Percentiles rank a stretch among this genome's conserved stretches.
Evolutionary conservation across 2,797 vertebrate genomes (phyloP).

Genomic region (Dryobates pubescens): DNA sequence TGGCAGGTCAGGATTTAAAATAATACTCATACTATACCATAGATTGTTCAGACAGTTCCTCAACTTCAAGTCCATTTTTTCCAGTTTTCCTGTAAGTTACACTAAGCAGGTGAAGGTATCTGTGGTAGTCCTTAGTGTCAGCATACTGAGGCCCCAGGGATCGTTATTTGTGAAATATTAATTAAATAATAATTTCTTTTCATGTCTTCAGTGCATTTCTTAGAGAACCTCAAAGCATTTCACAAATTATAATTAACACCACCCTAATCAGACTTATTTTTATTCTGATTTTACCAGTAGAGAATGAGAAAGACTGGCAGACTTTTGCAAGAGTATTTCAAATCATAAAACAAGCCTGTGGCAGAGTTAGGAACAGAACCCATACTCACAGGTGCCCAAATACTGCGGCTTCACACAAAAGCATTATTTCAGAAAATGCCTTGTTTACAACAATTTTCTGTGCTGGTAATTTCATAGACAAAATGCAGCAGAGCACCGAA

Average conservation of each 20-base stretch:
- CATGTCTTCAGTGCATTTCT: neutral
- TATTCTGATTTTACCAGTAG: neutral
- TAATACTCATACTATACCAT: neutral
- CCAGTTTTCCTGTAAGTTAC: neutral
- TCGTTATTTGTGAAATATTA: neutral
- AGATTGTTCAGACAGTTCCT: neutral
- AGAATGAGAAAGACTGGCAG: neutral
- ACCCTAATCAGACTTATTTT: neutral
- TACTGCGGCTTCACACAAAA: neutral
- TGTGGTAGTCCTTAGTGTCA: neutral
- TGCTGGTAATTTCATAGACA: neutral
- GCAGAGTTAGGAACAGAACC: neutral
- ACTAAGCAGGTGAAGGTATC: neutral
- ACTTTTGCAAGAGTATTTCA: neutral
- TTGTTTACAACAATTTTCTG: constrained; percentile 19
- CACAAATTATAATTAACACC: neutral
- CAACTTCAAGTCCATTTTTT: neutral
- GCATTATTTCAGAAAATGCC: neutral
- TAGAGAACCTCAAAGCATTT: neutral
- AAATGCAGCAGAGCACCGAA: constrained; percentile 45
- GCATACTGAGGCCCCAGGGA: neutral
- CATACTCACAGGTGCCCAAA: neutral
- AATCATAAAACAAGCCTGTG: neutral
- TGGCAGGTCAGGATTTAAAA: constrained; percentile 12
- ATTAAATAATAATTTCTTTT: neutral